These are phyloP conservation scores for Scolopax mira DNA, from an alignment of 2,113 vertebrate species.

Conservation along the genomic window DNA sequence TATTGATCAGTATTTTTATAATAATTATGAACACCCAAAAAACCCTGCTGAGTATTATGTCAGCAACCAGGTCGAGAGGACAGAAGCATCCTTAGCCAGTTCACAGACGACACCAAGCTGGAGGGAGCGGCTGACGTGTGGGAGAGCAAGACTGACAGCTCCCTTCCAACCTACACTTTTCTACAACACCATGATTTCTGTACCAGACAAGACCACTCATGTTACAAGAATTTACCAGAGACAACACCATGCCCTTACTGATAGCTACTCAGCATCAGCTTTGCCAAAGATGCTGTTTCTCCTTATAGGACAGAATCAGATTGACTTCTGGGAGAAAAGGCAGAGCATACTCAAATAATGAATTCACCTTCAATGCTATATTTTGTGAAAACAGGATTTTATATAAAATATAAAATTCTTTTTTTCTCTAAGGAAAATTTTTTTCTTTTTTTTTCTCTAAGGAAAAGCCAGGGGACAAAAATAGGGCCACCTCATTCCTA, in stretches of 20 bases:
- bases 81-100: neutral
- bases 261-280: neutral
- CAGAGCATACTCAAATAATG: neutral
- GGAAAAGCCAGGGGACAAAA: neutral
- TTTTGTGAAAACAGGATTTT: neutral
- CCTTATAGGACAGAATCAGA: neutral
- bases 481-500: neutral
- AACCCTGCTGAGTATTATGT: neutral
- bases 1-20: neutral
- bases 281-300: neutral
- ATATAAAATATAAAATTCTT: neutral
- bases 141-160: neutral
- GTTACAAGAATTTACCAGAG: neutral
- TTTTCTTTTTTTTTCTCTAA: no score
- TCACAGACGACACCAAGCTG: fast-evolving
- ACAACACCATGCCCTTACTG: neutral
- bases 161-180: neutral
- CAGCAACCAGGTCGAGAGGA: neutral
- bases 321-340: neutral
- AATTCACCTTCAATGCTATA: neutral
- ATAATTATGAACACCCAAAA: neutral
- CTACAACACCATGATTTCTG: neutral
- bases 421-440: no score
- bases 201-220: no score
- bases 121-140: neutral